Conservation (phyloP, 2,113 vertebrate species). For the Elgaria multicarinata region DNA sequence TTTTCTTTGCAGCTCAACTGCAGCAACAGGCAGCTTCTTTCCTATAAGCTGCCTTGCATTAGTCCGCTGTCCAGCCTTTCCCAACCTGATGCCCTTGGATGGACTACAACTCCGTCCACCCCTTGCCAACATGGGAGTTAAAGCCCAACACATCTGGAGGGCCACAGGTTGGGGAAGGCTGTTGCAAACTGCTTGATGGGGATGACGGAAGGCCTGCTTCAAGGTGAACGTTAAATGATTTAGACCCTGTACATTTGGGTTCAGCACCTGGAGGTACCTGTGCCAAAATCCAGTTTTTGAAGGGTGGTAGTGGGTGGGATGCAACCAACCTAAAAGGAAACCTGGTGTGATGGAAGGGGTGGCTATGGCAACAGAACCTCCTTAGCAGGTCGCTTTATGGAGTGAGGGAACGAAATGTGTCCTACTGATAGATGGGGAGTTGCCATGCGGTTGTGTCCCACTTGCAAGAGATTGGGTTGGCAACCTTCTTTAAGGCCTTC, state of each 20-base stretch:
- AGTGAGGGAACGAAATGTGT: too few species aligned
- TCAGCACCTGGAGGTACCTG: neutral
- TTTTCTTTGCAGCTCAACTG: neutral
- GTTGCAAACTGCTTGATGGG: neutral
- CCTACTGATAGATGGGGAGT: neutral
- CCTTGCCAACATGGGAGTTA: neutral
- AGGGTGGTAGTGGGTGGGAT: neutral
- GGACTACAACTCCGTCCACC: neutral
- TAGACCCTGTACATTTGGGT: neutral
- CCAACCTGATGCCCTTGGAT: neutral
- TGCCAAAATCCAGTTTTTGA: neutral
- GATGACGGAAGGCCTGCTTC: neutral
- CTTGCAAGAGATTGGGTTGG: neutral
- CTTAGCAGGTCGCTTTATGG: neutral
- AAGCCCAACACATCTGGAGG: neutral
- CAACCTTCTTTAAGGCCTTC: neutral
- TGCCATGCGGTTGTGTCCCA: neutral
- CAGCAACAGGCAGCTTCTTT: neutral
- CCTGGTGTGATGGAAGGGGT: neutral
- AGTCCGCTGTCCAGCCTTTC: neutral
- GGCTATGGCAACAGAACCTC: neutral
- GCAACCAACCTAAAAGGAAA: neutral
- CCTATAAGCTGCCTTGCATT: neutral
- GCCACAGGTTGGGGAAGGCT: neutral
- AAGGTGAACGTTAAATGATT: too few species aligned